Base-by-base conservation (phyloP, 2,888 invertebrate species). In the Opisthograptis luteolata region DNA sequence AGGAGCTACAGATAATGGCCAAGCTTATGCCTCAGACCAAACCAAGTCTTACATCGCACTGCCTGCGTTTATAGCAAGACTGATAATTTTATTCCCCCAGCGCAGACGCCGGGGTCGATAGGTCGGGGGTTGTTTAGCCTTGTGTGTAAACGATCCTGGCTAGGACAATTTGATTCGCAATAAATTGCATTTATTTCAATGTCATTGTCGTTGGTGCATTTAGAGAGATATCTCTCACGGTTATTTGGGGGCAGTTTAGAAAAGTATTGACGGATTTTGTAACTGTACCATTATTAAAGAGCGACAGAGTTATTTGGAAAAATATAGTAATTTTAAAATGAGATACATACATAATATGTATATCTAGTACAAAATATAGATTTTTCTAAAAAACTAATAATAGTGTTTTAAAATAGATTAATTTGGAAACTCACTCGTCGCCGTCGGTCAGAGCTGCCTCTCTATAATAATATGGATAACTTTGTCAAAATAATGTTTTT, bases 31-130 rank as follows among this genome's bases (percentile, higher is more conserved):
- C 66, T 79, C 79, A 45, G 1, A 45, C 66, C 66, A 49, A 36
- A 44, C 56, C 58, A 58, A 72, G 61, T 68, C 74, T 72, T 74
- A 70, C 73, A 70, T 68, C 77, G 76, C 73, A 70, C 64, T 64
- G 70, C 56, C 72, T 76, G 70, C 74, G 71, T 73, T 73, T 73
- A 69, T 69, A 60, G 71, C 67, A 72, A 69, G 70, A 63, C 65
- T 74, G 79, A 84, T 86, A 85, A 84, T 86, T 79, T 84, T 81
- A 87, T 84, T 84, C 87, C 87, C 87, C 87, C 74, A 62, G 64
- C 62, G 25, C 42, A 42, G 24, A 15, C 56, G 55, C 60, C 55
- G 66, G 76, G 79, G 75, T 75, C 73, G 71, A 65, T 64, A 72
- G 77, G 64, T 66, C 66, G 67, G 58, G 67, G 77, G 79, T 81